Evolutionary conservation across 2,888 invertebrate genomes (phyloP).

Genomic region (Coleophora deauratella): DNA sequence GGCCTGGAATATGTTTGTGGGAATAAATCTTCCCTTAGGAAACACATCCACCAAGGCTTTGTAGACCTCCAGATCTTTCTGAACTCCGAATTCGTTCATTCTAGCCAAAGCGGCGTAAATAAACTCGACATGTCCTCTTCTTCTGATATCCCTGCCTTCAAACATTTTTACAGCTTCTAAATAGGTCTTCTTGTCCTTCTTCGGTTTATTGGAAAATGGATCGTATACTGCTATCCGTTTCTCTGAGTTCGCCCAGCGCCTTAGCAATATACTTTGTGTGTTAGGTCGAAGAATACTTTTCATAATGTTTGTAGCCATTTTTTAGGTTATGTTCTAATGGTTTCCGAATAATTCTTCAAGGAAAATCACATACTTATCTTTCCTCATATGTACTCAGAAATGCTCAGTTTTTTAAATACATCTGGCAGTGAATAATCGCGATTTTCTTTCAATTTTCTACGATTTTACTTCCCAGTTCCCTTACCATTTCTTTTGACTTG

Average conservation of each 20-base stretch:
- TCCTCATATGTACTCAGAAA: background rate
- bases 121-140: constrained; percentile 94
- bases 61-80: constrained; percentile 89
- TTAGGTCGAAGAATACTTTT: constrained; percentile 37
- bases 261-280: constrained; percentile 32
- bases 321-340: constrained; percentile 30
- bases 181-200: constrained; percentile 80
- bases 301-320: constrained; percentile 52
- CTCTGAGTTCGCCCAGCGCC: constrained; percentile 49
- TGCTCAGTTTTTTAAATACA: too few species aligned
- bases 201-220: constrained; percentile 60
- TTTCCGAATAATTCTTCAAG: background rate
- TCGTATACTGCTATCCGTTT: constrained; percentile 54
- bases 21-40: constrained; percentile 91
- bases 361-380: background rate
- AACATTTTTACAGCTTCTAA: constrained; percentile 84
- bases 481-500: too few species aligned
- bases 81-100: constrained; percentile 92
- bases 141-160: constrained; percentile 76
- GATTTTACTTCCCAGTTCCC: too few species aligned
- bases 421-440: too few species aligned
- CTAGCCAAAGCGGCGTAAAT: constrained; percentile 90
- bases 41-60: constrained; percentile 89
- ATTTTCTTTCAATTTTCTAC: too few species aligned
- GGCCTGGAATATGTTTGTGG: constrained; percentile 86